Evolutionary conservation across 2,888 invertebrate genomes (phyloP).

Genomic region (Ypsolopha scabrella): DNA sequence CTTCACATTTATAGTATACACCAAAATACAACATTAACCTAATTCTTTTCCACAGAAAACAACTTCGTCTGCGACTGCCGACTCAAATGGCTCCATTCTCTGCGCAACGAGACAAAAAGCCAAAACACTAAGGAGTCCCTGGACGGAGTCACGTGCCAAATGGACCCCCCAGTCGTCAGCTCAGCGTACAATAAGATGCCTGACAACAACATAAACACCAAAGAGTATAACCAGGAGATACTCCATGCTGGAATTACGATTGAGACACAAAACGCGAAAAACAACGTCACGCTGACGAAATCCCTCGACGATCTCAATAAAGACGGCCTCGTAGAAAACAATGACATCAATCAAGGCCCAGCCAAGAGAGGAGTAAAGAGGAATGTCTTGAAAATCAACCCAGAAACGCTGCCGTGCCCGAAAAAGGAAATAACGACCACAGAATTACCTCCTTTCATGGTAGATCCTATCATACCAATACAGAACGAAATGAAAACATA

Average conservation of each 20-base stretch:
- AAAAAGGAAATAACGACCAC: conserved; percentile 45
- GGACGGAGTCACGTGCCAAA: conserved; percentile 78
- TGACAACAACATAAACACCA: conserved; percentile 32
- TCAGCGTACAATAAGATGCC: conserved; percentile 61
- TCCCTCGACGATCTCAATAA: conserved; percentile 18
- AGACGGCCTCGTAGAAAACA: conserved; percentile 14
- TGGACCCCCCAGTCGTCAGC: conserved; percentile 66
- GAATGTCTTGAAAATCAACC: conserved; percentile 47
- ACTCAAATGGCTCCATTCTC: conserved; percentile 81
- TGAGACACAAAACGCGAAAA: conserved; percentile 42
- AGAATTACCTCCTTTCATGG: conserved; percentile 37
- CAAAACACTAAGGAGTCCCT: conserved; percentile 75
- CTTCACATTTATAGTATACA: no score
- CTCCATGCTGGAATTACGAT: conserved; percentile 44
- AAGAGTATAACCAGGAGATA: conserved; percentile 47
- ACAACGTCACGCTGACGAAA: conserved; percentile 42
- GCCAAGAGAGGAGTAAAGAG: conserved; percentile 45
- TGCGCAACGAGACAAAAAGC: conserved; percentile 82
- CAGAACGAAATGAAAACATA: conserved; percentile 63
- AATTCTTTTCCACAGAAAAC: conserved; percentile 74
- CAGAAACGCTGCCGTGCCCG: conserved; percentile 54
- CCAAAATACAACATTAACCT: no score
- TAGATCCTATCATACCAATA: conserved; percentile 53
- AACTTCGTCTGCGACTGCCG: conserved; percentile 87
- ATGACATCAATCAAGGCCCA: conserved; percentile 19